Evolutionary conservation across 2,888 invertebrate species (phyloP).

Genomic region (Pristionchus entomophagus): DNA sequence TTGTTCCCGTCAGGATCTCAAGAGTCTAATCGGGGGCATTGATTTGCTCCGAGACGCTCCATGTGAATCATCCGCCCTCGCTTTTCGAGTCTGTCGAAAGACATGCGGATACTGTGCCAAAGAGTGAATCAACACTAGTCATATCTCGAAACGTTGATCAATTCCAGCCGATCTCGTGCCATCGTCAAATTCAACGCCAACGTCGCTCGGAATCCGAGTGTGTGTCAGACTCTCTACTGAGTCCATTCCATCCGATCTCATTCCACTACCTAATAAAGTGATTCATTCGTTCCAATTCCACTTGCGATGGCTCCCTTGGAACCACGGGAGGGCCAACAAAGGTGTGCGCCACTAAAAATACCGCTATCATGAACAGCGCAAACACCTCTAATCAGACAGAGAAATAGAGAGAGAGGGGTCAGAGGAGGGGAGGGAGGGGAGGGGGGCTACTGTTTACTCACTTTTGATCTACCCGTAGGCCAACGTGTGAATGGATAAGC

Average conservation of each 20-base stretch:
- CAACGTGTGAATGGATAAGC: constrained; percentile 37
- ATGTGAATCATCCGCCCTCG: constrained; percentile 67
- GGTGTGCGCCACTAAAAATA: constrained; percentile 31
- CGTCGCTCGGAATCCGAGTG: constrained; percentile 36
- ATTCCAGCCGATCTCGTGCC: constrained; percentile 24
- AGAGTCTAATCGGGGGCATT: constrained; percentile 24
- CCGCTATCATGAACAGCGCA: constrained; percentile 46
- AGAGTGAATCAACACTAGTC: not conserved
- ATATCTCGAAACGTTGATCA: not conserved
- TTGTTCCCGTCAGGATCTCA: constrained; percentile 39
- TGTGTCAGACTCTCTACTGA: constrained; percentile 43
- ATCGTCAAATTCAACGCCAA: constrained; percentile 45
- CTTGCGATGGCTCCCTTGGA: not conserved
- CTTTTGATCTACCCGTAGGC: not conserved
- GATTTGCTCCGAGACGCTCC: constrained; percentile 60
- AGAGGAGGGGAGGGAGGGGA: not conserved
- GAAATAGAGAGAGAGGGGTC: not conserved
- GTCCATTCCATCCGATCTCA: not conserved
- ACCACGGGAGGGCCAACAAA: not conserved
- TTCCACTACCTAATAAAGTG: constrained; percentile 27
- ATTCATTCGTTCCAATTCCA: constrained; percentile 41
- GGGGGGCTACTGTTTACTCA: constrained; percentile 23
- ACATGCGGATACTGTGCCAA: constrained; percentile 67
- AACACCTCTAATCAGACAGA: not conserved
- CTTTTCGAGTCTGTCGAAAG: constrained; percentile 68